Evolutionary conservation across 2,113 vertebrate species (phyloP).

Genomic region (Marmota monax): DNA sequence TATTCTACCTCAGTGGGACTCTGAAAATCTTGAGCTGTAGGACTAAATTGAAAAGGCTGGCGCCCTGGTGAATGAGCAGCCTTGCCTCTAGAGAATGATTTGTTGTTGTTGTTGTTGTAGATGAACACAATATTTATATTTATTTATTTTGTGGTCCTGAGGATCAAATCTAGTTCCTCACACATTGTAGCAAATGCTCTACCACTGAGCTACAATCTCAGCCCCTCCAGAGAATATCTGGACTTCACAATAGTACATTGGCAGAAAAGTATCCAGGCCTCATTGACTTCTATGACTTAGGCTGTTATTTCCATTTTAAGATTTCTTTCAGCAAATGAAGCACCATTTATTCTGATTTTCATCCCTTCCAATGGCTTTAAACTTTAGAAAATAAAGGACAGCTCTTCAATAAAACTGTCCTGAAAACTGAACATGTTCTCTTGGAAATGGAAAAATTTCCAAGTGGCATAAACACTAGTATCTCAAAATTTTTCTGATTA

Average conservation of each 20-base stretch:
- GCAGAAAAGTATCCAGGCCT: background rate
- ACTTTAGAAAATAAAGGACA: background rate
- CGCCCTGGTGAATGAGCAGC: background rate
- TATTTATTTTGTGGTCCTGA: too few relatives aligned
- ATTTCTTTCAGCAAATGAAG: background rate
- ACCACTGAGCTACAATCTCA: too few relatives aligned
- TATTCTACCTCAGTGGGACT: background rate
- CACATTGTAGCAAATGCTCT: too few relatives aligned
- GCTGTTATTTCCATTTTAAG: background rate
- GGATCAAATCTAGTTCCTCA: too few relatives aligned
- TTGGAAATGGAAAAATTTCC: background rate
- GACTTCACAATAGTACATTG: too few relatives aligned
- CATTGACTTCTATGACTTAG: background rate
- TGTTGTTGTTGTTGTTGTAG: too few relatives aligned
- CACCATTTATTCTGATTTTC: background rate
- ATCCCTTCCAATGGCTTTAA: background rate
- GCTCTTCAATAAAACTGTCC: background rate
- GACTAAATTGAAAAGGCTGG: fast-evolving
- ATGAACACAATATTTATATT: too few relatives aligned
- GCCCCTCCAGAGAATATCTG: too few relatives aligned
- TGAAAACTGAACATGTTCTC: background rate
- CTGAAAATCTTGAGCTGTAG: background rate
- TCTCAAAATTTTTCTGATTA: background rate
- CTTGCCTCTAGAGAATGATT: background rate
- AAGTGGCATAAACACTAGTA: background rate